Conservation (phyloP, 2,797 vertebrate species). For the Sebastes goodei region DNA sequence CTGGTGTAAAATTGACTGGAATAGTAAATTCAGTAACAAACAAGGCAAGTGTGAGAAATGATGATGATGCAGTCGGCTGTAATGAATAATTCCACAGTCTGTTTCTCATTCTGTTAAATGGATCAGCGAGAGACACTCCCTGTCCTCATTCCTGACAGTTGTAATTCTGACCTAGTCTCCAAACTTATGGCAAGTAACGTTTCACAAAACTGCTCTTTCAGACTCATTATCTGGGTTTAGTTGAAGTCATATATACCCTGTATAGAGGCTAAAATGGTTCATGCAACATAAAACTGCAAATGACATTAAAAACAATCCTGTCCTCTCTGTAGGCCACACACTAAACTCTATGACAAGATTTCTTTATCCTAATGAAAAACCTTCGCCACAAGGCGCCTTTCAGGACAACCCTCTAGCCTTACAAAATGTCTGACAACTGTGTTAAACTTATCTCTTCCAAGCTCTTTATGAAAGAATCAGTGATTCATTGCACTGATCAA, state of each 20-base stretch:
- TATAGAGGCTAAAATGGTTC: background rate
- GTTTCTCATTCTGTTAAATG: slow-evolving; percentile 34
- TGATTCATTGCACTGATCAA: slow-evolving; percentile 83
- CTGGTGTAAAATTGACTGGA: slow-evolving; percentile 70
- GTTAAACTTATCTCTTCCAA: slow-evolving; percentile 78
- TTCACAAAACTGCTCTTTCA: background rate
- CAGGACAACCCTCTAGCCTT: slow-evolving; percentile 50
- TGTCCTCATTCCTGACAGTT: slow-evolving; percentile 26
- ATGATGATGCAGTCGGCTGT: slow-evolving; percentile 47
- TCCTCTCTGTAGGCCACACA: slow-evolving; percentile 16
- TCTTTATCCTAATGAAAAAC: slow-evolving; percentile 65
- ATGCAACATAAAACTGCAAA: slow-evolving; percentile 42
- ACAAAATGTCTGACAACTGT: slow-evolving; percentile 65
- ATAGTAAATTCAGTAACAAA: slow-evolving; percentile 66
- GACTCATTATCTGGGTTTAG: background rate
- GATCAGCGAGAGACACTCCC: slow-evolving; percentile 18
- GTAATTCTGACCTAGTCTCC: slow-evolving; percentile 25
- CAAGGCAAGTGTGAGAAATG: slow-evolving; percentile 52
- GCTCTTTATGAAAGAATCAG: slow-evolving; percentile 75
- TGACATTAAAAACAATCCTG: slow-evolving; percentile 54
- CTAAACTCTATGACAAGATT: slow-evolving; percentile 48
- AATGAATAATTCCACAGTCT: slow-evolving; percentile 53
- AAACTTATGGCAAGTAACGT: background rate
- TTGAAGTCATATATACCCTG: background rate
- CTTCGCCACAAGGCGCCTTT: slow-evolving; percentile 40